Base-by-base conservation (phyloP, 2,113 vertebrate species). In the Onychostoma macrolepis region DNA sequence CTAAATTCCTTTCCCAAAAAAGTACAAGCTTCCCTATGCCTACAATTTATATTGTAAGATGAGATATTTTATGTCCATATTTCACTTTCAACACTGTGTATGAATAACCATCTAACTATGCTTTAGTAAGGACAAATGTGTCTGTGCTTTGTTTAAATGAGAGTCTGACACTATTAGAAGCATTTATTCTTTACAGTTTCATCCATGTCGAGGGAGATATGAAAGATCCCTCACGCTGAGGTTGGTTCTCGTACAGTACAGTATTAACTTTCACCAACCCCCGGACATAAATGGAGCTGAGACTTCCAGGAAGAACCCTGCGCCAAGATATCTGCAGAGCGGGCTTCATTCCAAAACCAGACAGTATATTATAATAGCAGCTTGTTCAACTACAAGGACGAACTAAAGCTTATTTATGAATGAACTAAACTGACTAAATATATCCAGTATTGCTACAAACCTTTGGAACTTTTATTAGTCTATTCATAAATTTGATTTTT, bases 261-360 rank as follows among this genome's bases (percentile, higher is more conserved):
- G 85, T 92, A 91, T 94, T 92, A 53, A 4, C 86, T 92, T 93
- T 90, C 93, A 87, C 63, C 43, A 19, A 2, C 84, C 61, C 13
- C 63, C 72, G 92, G 94, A 94, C 88, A 92, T 93, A 94, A 92
- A 75, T 85, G 89, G 91, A 86, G 72, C 88, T 88, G 61, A 75
- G 86, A 10, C 90, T 93, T 92, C 93, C 90, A 92, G 90, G 92
- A 93, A 93, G 79, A 74, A 84, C 82, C 84, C 61, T 71, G 45
- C 78, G 90, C 79, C 50, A 90, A 87, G 80, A 92, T 87, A 89
- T 91, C 89, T 88, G 88, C 50, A 85, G 61, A 77, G 77, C 89
- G 89, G 89, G 80, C 84, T 41, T 4, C 9, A 1, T 26, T 89
- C 89, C 91, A 92, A 69, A 80, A 56, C 1, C 90, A 92, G 91